Percentiles rank a stretch among this genome's conserved stretches.
phyloP scores from a whole-genome alignment of 2,888 invertebrate genomes.

The Cheilosia vulpina region DNA sequence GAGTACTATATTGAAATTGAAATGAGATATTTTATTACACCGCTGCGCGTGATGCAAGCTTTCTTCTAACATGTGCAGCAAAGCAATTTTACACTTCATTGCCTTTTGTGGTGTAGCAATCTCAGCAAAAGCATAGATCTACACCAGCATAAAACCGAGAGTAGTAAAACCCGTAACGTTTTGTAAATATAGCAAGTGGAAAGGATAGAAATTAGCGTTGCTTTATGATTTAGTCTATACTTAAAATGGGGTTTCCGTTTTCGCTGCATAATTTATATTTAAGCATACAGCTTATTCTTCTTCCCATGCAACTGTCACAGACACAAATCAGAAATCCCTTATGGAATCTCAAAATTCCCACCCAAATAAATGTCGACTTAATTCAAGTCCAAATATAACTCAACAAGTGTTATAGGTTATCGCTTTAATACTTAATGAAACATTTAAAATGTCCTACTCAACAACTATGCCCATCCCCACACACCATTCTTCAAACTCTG shows the following conservation, averaged over 20 bases:
- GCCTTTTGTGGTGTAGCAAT: background rate
- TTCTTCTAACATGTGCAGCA: background rate
- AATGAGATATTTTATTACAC: background rate
- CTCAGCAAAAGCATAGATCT: background rate
- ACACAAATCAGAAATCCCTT: background rate
- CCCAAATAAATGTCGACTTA: background rate
- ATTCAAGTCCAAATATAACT: conserved; percentile 4
- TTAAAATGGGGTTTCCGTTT: background rate
- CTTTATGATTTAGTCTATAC: background rate
- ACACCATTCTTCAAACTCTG: background rate
- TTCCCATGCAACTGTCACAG: background rate
- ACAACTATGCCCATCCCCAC: background rate
- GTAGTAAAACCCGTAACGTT: background rate
- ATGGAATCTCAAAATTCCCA: background rate
- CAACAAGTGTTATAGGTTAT: conserved; percentile 59
- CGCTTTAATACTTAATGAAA: conserved; percentile 36
- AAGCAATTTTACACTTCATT: background rate
- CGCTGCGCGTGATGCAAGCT: background rate
- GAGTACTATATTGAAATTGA: background rate
- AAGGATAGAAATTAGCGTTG: background rate
- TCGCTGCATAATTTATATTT: too few species aligned
- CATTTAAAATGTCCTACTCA: conserved; percentile 49
- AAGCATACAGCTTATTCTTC: too few species aligned
- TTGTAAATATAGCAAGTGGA: background rate
- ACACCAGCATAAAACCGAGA: background rate